Conservation (phyloP, 2,888 invertebrate genomes). For the Eupithecia tripunctaria region DNA sequence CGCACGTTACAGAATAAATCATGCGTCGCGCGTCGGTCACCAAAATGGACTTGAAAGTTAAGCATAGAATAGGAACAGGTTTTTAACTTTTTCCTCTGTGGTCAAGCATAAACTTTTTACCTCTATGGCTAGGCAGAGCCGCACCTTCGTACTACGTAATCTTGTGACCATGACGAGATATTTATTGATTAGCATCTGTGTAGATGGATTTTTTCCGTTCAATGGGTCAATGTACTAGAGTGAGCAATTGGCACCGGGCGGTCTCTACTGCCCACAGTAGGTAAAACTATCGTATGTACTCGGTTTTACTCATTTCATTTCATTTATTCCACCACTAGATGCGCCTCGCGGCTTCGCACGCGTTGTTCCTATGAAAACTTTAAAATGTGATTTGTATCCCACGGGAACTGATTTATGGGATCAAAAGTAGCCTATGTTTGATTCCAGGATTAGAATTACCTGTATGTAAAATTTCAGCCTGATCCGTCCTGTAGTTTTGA, state of each 20-base stretch:
- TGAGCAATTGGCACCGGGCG: constrained; percentile 51
- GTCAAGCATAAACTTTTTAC: constrained; percentile 5
- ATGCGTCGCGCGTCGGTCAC: background rate
- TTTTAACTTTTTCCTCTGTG: background rate
- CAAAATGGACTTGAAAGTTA: background rate
- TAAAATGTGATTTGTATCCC: no score
- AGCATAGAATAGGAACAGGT: background rate
- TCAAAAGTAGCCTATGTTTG: no score
- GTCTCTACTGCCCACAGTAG: constrained; percentile 10
- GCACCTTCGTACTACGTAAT: constrained; percentile 8
- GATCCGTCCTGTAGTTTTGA: no score
- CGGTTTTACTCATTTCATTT: background rate
- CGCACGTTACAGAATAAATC: background rate
- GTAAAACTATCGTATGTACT: background rate
- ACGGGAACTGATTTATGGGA: no score
- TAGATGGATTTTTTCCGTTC: constrained; percentile 18
- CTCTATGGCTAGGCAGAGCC: background rate
- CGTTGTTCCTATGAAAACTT: no score
- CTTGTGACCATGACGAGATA: constrained; percentile 17
- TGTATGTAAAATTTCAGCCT: no score
- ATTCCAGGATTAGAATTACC: no score
- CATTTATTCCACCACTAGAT: no score
- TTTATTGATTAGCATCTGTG: constrained; percentile 28
- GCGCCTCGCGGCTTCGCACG: no score
- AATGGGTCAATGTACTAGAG: constrained; percentile 46